Evolutionary conservation across 2,113 vertebrate genomes (phyloP), one percentile per base, ranked within the genome.

Genomic region (Sylvietta virens): DNA sequence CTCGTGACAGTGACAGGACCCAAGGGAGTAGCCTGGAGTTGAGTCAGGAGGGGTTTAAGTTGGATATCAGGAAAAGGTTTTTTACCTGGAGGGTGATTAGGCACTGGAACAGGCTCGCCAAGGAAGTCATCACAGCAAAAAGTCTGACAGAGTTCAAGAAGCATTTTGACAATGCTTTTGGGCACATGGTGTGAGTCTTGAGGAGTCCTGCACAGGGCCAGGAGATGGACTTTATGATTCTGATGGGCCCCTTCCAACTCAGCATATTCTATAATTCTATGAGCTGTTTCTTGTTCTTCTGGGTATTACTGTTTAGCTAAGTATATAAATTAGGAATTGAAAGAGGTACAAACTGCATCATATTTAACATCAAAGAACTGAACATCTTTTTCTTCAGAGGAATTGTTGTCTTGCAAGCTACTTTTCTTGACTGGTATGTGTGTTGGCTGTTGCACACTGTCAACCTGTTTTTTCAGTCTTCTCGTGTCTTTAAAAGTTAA

Each of bases 81-180:
- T 61, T 74, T 11, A 67, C 11, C 9, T 8, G 31, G 39, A 60
- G 13, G 11, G 17, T 47, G 20, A 1, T 4, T 65, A 35, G 19
- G 19, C 33, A 44, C 30, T 35, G 30, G 40, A 82, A 69, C 8
- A 61, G n/a, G 26, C 4, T 61, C 17, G 11, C 40, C 26, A 31
- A 12, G 17, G 30, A 61, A 69, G 30, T 42, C 21, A n/a, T 31
- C 21, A 13, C 14, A 69, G 30, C 21, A 61, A 10, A 17, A 47
- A 54, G 9, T 26, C n/a, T 54, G 53, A 48, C 13, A 47, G 21
- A 76, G 22, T 54, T 82, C 26, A 54, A 7, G 21, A 69, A 47
- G 17, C 1, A 0, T 61, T 69, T 76, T 47, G 47, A 54, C 40
- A 82, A 61, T 1, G 2, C 21, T 61, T 17, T 20, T 6, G 2